A percentile compares a stretch with the other conserved stretches of the same genome.
Conservation (phyloP, 2,797 vertebrate species). For the Cephalopachus bancanus region DNA sequence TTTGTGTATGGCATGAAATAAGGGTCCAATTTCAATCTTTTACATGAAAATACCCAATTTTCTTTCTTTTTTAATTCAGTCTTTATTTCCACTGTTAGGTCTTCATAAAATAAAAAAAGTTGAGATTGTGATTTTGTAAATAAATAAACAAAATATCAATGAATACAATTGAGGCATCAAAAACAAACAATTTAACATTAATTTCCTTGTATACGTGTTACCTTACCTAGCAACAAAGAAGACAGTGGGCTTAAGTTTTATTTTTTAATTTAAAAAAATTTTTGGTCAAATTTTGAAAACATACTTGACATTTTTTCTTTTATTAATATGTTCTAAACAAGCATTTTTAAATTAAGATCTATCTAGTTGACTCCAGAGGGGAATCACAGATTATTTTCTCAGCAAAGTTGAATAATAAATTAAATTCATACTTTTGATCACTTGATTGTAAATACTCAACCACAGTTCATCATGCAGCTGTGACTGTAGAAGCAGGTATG, state of each 20-base stretch:
- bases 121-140: background rate
- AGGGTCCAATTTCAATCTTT: background rate
- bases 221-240: background rate
- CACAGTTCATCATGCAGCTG: background rate
- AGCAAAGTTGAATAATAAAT: constrained; percentile 30
- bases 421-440: constrained; percentile 45
- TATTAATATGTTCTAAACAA: constrained; percentile 45
- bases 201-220: background rate
- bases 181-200: background rate
- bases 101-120: background rate
- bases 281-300: background rate
- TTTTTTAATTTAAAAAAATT: background rate
- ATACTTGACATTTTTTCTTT: background rate
- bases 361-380: background rate
- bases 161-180: background rate
- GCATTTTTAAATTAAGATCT: constrained; percentile 23
- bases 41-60: background rate
- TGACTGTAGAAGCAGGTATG: background rate
- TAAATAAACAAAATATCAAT: background rate
- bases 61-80: background rate
- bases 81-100: background rate
- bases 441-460: background rate
- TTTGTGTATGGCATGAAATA: background rate
- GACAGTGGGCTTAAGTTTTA: background rate
- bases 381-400: constrained; percentile 4